These are phyloP conservation scores for Centropus unirufus DNA, from an alignment of 2,113 vertebrate genomes.

Conservation along the genomic window DNA sequence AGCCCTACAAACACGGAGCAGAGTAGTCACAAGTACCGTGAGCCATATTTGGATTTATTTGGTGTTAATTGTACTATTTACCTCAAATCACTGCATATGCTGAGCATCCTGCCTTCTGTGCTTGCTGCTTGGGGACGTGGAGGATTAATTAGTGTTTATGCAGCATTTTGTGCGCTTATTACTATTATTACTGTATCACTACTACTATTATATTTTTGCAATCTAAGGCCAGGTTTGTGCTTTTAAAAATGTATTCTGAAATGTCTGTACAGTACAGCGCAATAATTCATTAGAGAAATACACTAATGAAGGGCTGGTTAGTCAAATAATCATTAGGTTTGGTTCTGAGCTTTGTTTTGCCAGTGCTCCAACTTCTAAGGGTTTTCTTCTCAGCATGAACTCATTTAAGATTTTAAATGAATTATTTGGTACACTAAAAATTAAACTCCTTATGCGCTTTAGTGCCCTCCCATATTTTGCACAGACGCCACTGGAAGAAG, in stretches of 20 bases:
- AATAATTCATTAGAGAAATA: conserved; percentile 52
- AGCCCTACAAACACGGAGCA: background rate
- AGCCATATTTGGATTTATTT: background rate
- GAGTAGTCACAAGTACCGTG: background rate
- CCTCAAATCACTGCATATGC: background rate
- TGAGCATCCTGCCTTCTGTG: conserved; percentile 44
- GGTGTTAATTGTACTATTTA: conserved; percentile 19
- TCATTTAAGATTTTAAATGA: conserved; percentile 63
- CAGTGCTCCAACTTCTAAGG: background rate
- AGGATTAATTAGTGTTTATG: conserved; percentile 69
- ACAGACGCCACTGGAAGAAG: background rate
- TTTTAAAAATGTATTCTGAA: conserved; percentile 31
- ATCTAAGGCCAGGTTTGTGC: conserved; percentile 7
- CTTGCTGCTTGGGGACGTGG: conserved; percentile 42
- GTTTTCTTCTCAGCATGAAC: conserved; percentile 58
- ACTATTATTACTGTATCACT: conserved; percentile 45
- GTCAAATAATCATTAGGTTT: conserved; percentile 32
- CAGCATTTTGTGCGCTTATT: conserved; percentile 62
- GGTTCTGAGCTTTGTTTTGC: background rate
- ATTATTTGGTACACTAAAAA: conserved; percentile 42
- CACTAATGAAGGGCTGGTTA: conserved; percentile 9
- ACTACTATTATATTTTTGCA: conserved; percentile 40
- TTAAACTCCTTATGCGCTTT: conserved; percentile 22
- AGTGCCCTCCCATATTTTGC: background rate
- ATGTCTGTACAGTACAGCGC: background rate